Conservation (phyloP, 2,113 vertebrate species). For the Phocoena phocoena region DNA sequence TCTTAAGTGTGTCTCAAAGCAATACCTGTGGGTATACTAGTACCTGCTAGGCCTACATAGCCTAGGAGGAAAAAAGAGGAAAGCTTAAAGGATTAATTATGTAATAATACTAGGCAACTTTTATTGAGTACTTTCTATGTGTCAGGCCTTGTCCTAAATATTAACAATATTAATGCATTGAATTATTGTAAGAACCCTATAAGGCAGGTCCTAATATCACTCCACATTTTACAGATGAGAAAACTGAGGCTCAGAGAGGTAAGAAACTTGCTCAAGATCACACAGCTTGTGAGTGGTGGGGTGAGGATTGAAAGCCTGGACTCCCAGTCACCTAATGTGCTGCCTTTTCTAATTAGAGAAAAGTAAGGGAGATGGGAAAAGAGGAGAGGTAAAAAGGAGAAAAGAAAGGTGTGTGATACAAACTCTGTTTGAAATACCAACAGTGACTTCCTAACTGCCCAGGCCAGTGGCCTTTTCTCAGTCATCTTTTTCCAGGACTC, state of each 20-base stretch:
- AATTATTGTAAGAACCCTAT: neutral
- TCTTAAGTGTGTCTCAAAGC: neutral
- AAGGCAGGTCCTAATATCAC: neutral
- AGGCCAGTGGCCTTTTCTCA: neutral
- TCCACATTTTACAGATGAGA: neutral
- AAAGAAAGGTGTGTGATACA: neutral
- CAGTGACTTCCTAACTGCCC: neutral
- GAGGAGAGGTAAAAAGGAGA: neutral
- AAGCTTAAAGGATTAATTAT: neutral
- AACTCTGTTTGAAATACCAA: neutral
- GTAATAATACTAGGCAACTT: neutral
- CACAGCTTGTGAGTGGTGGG: neutral
- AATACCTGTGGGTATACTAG: neutral
- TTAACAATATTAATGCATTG: neutral
- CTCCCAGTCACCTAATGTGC: neutral
- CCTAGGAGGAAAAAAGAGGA: neutral
- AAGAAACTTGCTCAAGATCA: neutral
- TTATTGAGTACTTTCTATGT: neutral
- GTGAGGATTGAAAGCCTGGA: neutral
- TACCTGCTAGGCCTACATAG: neutral
- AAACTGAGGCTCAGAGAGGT: conserved; percentile 17
- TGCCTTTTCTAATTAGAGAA: conserved; percentile 13
- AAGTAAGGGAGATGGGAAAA: neutral
- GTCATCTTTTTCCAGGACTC: neutral
- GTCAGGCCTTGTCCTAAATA: neutral